Base-by-base conservation (phyloP, 2,888 invertebrate genomes). In the Phania funesta region DNA sequence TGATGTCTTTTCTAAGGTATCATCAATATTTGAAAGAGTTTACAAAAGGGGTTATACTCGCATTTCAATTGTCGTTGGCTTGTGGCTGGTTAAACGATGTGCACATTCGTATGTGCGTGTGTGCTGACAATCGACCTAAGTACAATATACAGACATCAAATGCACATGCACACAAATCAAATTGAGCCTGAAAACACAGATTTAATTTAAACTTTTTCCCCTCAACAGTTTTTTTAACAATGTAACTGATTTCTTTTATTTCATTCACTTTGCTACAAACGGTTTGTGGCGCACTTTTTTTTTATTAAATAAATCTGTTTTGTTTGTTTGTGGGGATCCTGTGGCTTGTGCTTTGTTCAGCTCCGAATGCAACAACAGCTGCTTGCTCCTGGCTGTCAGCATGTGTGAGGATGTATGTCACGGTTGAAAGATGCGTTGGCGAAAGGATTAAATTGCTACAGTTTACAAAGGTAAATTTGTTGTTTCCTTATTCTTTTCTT, bases 111-210 rank as follows among this genome's bases (percentile, higher is more conserved):
- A 8, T 52, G 26, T n/a, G 13, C 32, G 56, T 11, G n/a, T 38
- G 4, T 48, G 13, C 2, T 22, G 32, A 5, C 5, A 26, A 11
- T 11, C 20, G 64, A 62, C n/a, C n/a, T n/a, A 56, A 32, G 35
- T 35, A 8, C 32, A 16, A 44, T 29, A 41, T 9, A 1, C 24
- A 60, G 3, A 8, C 20, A 38, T n/a, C 52, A 46, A 50, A 70
- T 56, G 32, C 44, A 26, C 62, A 75, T 60, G 44, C 38, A 70
- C 50, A 60, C 60, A 83, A 85, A 87, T 85, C 86, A 89, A 89
- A 90, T 89, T 89, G 89, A 90, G 89, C 90, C 89, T 88, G 89
- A 90, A 90, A 89, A 89, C 88, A 89, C 88, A 89, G 88, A 89
- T 89, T 89, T 87, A 88, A 87, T 88, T 85, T 86, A 83, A 86